Conservation (phyloP, 64 coral and sea anemone species). For the Montipora sp. region DNA sequence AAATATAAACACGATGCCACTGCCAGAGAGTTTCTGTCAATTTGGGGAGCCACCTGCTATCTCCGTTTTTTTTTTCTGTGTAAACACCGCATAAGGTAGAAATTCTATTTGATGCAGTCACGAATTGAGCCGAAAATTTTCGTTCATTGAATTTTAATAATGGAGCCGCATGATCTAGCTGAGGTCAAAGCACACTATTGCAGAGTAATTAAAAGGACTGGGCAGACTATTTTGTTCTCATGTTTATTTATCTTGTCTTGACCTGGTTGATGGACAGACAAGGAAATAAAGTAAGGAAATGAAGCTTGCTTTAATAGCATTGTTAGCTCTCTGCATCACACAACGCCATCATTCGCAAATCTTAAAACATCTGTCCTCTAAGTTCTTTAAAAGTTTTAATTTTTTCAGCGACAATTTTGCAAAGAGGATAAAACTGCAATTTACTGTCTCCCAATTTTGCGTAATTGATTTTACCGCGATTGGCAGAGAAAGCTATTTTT, state of each 20-base stretch:
- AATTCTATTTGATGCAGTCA: background rate
- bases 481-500: too few species aligned
- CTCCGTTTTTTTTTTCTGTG: background rate
- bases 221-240: background rate
- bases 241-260: background rate
- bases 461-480: too few species aligned
- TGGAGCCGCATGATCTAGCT: background rate
- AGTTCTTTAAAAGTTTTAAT: background rate
- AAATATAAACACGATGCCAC: conserved; percentile 8
- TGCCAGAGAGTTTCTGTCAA: background rate
- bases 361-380: background rate
- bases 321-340: too few species aligned
- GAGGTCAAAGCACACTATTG: background rate
- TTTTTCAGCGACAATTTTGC: background rate
- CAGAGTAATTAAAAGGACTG: background rate
- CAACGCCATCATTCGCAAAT: too few species aligned
- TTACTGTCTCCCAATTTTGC: too few species aligned
- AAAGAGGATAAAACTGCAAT: background rate
- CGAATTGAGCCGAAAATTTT: background rate
- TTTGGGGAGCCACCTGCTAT: background rate
- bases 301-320: background rate
- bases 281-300: background rate
- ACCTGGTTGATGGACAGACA: background rate
- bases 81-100: conserved; percentile 1
- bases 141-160: background rate